Percentiles rank a stretch among this genome's conserved stretches.
These are phyloP conservation scores for Drosophila longiperda DNA, from an alignment of 2,888 invertebrate genomes.

Conservation along the genomic window DNA sequence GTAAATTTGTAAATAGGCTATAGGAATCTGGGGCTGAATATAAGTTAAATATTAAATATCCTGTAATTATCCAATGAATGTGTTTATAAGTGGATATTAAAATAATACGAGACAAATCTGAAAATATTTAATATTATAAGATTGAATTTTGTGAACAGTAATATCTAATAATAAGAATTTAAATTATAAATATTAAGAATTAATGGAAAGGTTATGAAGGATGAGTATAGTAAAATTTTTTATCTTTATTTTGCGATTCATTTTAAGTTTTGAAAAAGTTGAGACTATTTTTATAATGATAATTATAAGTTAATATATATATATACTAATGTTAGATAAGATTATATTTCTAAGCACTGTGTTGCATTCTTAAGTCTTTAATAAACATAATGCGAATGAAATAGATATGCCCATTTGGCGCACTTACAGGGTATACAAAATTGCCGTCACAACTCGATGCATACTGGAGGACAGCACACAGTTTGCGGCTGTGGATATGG, in stretches of 20 bases:
- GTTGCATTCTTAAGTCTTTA: not conserved
- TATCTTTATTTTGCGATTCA: not conserved
- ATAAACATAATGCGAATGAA: not conserved
- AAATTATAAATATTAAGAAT: not conserved
- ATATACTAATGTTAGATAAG: too few relatives aligned
- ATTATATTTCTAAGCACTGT: not conserved
- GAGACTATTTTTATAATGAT: too few relatives aligned
- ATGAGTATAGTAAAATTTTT: not conserved
- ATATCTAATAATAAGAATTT: not conserved
- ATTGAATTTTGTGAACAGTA: not conserved
- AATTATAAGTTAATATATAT: too few relatives aligned
- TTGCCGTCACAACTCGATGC: constrained; percentile 38
- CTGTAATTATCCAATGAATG: not conserved
- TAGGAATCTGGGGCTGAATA: too few relatives aligned
- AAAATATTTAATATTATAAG: not conserved
- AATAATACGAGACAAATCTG: not conserved
- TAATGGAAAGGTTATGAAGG: not conserved
- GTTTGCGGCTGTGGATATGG: not conserved
- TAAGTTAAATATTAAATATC: not conserved
- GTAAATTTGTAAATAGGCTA: constrained; percentile 27
- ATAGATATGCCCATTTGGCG: not conserved
- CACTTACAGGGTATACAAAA: constrained; percentile 28
- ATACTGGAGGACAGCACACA: constrained; percentile 18
- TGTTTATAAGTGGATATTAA: not conserved
- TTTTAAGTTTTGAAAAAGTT: too few relatives aligned